phyloP scores from a whole-genome alignment of 2,113 vertebrate genomes.

The Deroptyus accipitrinus region DNA sequence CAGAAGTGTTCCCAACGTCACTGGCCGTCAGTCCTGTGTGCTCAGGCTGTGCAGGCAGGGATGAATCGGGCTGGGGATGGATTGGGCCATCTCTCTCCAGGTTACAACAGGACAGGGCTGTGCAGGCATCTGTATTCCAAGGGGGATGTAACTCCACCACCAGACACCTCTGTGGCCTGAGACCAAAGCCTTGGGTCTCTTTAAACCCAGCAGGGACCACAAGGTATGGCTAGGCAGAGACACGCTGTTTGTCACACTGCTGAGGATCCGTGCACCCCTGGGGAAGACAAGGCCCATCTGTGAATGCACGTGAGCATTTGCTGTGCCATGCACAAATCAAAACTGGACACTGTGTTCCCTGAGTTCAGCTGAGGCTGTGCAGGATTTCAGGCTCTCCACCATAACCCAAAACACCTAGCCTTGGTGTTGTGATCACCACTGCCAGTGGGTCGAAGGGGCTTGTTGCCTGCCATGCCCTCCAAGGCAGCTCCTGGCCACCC shows the following conservation, averaged over 20 bases:
- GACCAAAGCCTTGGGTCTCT: not conserved
- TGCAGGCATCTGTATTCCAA: not conserved
- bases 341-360: not conserved
- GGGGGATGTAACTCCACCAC: not conserved
- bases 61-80: not conserved
- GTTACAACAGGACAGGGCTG: not conserved
- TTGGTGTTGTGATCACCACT: not conserved
- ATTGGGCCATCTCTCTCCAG: not conserved
- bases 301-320: fast-evolving
- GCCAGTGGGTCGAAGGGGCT: not conserved
- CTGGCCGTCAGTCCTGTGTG: not conserved
- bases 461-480: not conserved
- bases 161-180: not conserved
- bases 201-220: not conserved
- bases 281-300: not conserved
- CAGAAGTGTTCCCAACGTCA: not conserved
- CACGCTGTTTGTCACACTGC: not conserved
- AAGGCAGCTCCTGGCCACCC: not conserved
- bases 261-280: not conserved
- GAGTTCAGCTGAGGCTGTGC: not conserved
- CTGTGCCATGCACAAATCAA: not conserved
- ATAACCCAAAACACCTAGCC: not conserved
- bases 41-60: not conserved
- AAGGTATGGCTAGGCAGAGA: not conserved
- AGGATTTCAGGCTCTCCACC: not conserved